phyloP scores from a whole-genome alignment of 1,140 invertebrate genomes.

The Bombus breviceps region DNA sequence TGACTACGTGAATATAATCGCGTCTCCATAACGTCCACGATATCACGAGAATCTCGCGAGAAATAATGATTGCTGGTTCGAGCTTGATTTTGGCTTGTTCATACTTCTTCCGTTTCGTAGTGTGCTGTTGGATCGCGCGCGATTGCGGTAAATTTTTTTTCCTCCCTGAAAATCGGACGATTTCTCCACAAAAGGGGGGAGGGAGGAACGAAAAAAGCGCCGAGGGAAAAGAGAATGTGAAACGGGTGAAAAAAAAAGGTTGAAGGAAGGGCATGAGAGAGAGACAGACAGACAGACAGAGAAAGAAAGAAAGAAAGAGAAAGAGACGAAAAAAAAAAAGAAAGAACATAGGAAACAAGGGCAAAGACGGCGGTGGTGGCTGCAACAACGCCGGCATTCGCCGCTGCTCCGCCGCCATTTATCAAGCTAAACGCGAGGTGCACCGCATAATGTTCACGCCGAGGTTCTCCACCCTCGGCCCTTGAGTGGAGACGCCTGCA shows the following conservation, averaged over 20 bases:
- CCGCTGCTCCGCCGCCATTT: slow-evolving; percentile 54
- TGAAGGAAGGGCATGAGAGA: neutral
- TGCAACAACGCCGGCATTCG: slow-evolving; percentile 45
- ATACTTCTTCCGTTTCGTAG: neutral
- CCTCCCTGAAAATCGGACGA: slow-evolving; percentile 38
- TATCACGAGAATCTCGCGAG: neutral
- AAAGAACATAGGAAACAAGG: slow-evolving; percentile 19
- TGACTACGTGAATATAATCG: slow-evolving; percentile 54
- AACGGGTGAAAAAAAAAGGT: neutral
- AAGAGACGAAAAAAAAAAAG: neutral
- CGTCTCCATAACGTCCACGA: slow-evolving; percentile 16
- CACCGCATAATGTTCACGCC: slow-evolving; percentile 59
- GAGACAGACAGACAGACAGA: neutral
- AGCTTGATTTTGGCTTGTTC: neutral
- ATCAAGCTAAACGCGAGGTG: slow-evolving; percentile 65
- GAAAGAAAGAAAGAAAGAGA: neutral
- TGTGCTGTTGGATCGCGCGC: no score
- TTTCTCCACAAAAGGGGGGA: slow-evolving; percentile 7
- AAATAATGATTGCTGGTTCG: slow-evolving; percentile 33
- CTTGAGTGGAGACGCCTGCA: slow-evolving; percentile 42
- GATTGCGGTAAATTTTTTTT: neutral
- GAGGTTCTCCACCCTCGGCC: slow-evolving; percentile 42
- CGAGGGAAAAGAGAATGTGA: neutral
- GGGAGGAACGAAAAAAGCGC: neutral
- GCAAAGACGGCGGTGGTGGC: neutral